Evolutionary conservation across 2,113 vertebrate species (phyloP).

Genomic region (Accipiter virgatus): DNA sequence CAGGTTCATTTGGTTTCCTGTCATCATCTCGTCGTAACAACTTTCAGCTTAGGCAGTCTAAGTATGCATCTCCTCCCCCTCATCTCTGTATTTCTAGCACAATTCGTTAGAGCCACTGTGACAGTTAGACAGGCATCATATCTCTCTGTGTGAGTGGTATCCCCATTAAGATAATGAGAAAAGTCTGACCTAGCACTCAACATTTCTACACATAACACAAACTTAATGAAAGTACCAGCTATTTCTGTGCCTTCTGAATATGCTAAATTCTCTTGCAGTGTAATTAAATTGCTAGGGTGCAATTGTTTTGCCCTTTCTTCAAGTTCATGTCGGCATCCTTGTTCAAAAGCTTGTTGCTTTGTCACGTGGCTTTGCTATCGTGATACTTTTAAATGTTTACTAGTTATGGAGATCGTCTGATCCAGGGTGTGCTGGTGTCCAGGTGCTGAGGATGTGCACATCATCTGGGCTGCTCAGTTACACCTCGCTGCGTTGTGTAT

Average conservation of each 20-base stretch:
- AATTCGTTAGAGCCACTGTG: background rate
- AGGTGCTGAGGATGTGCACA: background rate
- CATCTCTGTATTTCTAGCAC: background rate
- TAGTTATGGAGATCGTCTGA: background rate
- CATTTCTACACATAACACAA: background rate
- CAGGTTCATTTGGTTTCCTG: background rate
- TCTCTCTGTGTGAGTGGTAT: background rate
- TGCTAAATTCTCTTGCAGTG: fast-evolving
- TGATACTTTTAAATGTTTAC: background rate
- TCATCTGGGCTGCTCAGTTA: background rate
- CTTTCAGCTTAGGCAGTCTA: background rate
- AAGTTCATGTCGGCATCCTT: background rate
- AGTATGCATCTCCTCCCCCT: background rate
- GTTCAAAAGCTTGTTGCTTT: background rate
- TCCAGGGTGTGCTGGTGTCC: background rate
- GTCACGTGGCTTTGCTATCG: fast-evolving
- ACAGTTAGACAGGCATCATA: background rate
- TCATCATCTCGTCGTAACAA: background rate
- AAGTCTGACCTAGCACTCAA: background rate
- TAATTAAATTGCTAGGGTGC: background rate
- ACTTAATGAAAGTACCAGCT: background rate
- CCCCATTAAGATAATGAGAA: background rate
- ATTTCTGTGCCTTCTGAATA: background rate
- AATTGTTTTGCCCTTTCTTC: background rate
- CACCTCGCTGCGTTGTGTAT: fast-evolving